Conservation (phyloP, 2,797 vertebrate species). For the Lates japonicus region DNA sequence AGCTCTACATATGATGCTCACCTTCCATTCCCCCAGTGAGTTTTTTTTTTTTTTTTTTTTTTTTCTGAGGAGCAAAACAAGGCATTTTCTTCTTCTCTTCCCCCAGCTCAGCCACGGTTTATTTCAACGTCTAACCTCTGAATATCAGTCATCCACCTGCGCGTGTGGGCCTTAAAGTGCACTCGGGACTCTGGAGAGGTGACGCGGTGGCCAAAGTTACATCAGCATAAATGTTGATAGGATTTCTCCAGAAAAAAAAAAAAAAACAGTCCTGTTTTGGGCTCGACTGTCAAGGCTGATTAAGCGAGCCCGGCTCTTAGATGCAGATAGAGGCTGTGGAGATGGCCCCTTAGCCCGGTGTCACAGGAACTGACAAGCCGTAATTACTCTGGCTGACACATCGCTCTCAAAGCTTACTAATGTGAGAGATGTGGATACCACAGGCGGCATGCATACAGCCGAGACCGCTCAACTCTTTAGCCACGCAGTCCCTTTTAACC, state of each 20-base stretch:
- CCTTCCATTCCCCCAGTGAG: constrained; percentile 40
- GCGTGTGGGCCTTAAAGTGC: constrained; percentile 17
- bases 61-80: constrained; percentile 16
- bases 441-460: constrained; percentile 38
- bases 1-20: constrained; percentile 79
- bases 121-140: background rate
- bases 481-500: constrained; percentile 51
- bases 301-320: constrained; percentile 53
- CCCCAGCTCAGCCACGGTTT: background rate
- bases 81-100: background rate
- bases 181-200: constrained; percentile 7
- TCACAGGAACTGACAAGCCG: constrained; percentile 74
- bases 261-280: constrained; percentile 56
- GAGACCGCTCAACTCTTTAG: constrained; percentile 55
- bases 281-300: constrained; percentile 68
- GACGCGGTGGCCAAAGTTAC: constrained; percentile 21
- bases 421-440: constrained; percentile 60
- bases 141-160: constrained; percentile 2
- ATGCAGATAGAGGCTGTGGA: constrained; percentile 59
- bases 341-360: constrained; percentile 74
- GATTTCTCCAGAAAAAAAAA: constrained; percentile 5
- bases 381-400: constrained; percentile 79
- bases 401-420: constrained; percentile 64
- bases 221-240: constrained; percentile 39
- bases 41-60: constrained; percentile 20